phyloP scores from a whole-genome alignment of 2,797 vertebrate genomes.

The Pipistrellus pygmaeus region DNA sequence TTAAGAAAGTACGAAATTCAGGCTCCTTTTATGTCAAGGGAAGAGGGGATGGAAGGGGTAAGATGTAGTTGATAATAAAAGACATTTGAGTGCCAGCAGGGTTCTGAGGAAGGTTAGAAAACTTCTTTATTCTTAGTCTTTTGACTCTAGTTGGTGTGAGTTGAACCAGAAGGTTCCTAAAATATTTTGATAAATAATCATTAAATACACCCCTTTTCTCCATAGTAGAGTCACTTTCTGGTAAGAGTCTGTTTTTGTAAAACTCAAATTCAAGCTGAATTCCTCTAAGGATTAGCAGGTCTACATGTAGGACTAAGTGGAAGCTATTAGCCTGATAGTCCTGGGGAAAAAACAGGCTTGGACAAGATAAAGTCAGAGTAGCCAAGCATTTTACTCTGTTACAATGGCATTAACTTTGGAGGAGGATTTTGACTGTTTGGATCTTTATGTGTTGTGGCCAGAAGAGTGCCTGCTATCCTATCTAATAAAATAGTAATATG shows the following conservation, averaged over 20 bases:
- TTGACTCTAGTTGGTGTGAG: neutral
- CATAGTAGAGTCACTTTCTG: neutral
- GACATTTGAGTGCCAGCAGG: neutral
- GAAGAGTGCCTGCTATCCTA: neutral
- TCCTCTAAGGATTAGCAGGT: neutral
- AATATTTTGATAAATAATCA: neutral
- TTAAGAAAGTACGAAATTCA: neutral
- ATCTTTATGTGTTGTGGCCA: neutral
- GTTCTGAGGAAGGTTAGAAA: neutral
- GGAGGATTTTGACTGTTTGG: neutral
- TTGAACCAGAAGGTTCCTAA: neutral
- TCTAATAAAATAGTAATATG: too few species aligned
- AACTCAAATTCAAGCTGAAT: neutral
- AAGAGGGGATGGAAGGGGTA: neutral
- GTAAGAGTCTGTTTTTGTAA: neutral
- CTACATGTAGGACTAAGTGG: neutral
- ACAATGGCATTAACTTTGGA: neutral
- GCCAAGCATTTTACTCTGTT: neutral
- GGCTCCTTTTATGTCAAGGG: neutral
- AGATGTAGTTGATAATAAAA: neutral
- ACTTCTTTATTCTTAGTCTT: neutral
- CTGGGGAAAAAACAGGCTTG: neutral
- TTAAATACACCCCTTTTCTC: neutral
- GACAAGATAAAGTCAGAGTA: neutral
- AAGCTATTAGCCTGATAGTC: neutral